These are phyloP conservation scores for Drosophila hamatofila DNA, from an alignment of 2,888 invertebrate genomes.

Conservation along the genomic window DNA sequence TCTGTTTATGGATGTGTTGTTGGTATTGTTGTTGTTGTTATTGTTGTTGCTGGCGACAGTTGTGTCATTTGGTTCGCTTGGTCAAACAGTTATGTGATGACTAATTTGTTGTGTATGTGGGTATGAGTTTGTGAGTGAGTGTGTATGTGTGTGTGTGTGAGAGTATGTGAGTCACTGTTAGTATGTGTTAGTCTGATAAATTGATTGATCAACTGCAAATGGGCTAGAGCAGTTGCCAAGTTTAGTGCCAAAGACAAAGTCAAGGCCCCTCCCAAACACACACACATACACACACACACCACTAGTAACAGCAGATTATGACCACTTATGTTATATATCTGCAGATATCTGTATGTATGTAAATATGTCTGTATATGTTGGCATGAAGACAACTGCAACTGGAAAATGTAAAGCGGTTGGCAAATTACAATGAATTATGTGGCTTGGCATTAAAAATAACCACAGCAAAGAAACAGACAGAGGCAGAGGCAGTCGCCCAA, in stretches of 20 bases:
- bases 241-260: slow-evolving; percentile 40
- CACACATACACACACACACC: too few relatives aligned
- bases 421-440: slow-evolving; percentile 81
- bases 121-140: not conserved
- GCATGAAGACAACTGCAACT: slow-evolving; percentile 64
- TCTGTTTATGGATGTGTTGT: slow-evolving; percentile 17
- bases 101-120: slow-evolving; percentile 43
- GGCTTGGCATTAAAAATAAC: slow-evolving; percentile 77
- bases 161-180: slow-evolving; percentile 23
- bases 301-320: not conserved
- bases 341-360: not conserved
- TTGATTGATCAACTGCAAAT: slow-evolving; percentile 44
- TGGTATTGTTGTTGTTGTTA: slow-evolving; percentile 20
- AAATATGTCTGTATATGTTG: slow-evolving; percentile 6
- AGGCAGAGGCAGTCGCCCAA: slow-evolving; percentile 15
- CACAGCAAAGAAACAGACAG: slow-evolving; percentile 31
- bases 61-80: slow-evolving; percentile 36
- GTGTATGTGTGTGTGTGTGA: slow-evolving; percentile 10
- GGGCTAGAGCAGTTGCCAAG: slow-evolving; percentile 21
- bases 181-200: slow-evolving; percentile 31
- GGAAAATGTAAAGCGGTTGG: slow-evolving; percentile 66
- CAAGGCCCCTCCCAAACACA: slow-evolving; percentile 30
- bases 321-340: slow-evolving; percentile 3
- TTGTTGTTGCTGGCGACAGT: slow-evolving; percentile 33
- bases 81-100: slow-evolving; percentile 45